Evolutionary conservation across 2,888 invertebrate species (phyloP).

Genomic region (Lissonota sp.): DNA sequence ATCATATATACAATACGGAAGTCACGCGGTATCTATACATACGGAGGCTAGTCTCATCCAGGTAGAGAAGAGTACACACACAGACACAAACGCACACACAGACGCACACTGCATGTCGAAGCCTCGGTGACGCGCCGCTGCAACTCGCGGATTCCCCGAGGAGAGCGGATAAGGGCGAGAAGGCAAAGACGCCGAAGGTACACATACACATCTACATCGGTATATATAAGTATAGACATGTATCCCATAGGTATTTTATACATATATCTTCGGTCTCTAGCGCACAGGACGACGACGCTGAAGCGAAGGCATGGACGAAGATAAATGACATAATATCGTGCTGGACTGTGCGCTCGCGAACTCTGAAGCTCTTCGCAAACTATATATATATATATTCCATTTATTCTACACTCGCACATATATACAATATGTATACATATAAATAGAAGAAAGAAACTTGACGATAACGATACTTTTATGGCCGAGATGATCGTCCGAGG

Average conservation of each 20-base stretch:
- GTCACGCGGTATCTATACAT: conserved; percentile 41
- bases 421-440: not conserved
- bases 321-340: conserved; percentile 82
- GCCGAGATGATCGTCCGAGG: conserved; percentile 31
- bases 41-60: conserved; percentile 43
- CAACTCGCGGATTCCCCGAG: conserved; percentile 46
- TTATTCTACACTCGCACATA: not conserved
- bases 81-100: too few species aligned
- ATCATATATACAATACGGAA: conserved; percentile 55
- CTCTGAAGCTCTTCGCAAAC: conserved; percentile 21
- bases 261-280: conserved; percentile 27
- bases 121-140: conserved; percentile 5
- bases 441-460: not conserved
- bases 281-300: conserved; percentile 51
- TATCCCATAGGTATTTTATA: conserved; percentile 2
- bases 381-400: not conserved
- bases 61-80: conserved; percentile 10
- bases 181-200: conserved; percentile 34
- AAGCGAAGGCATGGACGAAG: conserved; percentile 75
- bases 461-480: conserved; percentile 42
- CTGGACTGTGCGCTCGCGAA: conserved; percentile 68
- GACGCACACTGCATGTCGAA: conserved; percentile 29
- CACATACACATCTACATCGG: not conserved
- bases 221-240: not conserved
- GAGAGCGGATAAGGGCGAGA: conserved; percentile 62